These are phyloP conservation scores for Labeo catla DNA, from an alignment of 2,113 vertebrate species.

Conservation along the genomic window DNA sequence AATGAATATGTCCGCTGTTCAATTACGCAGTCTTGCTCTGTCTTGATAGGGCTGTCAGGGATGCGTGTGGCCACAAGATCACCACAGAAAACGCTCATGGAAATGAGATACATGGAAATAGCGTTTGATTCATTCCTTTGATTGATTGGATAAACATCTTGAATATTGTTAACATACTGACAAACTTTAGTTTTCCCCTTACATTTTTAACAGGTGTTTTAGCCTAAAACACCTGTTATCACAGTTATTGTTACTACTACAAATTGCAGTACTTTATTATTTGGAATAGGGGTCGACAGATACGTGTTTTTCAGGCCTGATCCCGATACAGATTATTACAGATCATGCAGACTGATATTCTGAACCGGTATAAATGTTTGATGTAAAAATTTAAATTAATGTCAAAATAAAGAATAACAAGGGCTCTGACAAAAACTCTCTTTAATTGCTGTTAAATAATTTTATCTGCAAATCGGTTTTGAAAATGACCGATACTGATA, in stretches of 20 bases:
- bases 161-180: neutral
- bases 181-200: neutral
- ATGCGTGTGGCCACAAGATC: neutral
- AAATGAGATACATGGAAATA: neutral
- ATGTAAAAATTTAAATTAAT: no score
- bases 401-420: no score
- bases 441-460: no score
- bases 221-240: neutral
- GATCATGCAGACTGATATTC: no score
- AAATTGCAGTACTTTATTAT: neutral
- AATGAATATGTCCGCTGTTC: slow-evolving; percentile 48
- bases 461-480: no score
- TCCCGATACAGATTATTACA: no score
- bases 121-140: neutral
- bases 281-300: neutral
- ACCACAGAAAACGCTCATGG: neutral
- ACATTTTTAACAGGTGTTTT: neutral
- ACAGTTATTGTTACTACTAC: neutral
- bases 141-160: neutral
- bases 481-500: no score
- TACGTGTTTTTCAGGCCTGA: no score
- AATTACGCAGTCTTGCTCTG: slow-evolving; percentile 41
- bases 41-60: slow-evolving; percentile 3
- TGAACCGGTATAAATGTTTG: no score
- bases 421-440: no score